Base-by-base conservation (phyloP, 2,888 invertebrate genomes). In the Ormyrus thymus region DNA sequence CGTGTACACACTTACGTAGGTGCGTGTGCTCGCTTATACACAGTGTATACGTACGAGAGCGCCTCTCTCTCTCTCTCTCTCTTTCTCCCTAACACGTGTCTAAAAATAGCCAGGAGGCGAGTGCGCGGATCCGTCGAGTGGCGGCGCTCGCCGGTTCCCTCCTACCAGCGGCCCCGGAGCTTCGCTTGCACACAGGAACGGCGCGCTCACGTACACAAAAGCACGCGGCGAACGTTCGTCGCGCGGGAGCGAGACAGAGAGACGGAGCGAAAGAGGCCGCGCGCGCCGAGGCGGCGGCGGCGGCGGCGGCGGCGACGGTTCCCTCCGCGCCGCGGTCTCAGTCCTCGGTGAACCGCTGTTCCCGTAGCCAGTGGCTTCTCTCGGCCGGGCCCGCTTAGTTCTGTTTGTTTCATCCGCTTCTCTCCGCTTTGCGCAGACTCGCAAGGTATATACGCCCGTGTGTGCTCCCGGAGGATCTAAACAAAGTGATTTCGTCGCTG, bases 91-190 rank as follows among this genome's bases (percentile, higher is more conserved):
- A 11, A 53, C 5, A 2, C 11, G 66, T 8, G 13, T 59, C 66
- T 68, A 75, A 75, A 75, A 68, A 75, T 68, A 75, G 75, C 59
- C 59, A 48, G 8, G 75, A 68, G 61, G 61, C 53, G 46, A 59
- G 59, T 5, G 7, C 66, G 46, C 59, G 61, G 61, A 15, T 75
- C 75, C 45, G 15, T 53, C 75, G 75, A 15, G 43, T 68, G 75
- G 68, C 61, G 75, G 75, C 75, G 75, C 75, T 75, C 68, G 46
- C 6, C 46, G 8, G 43, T 50, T 13, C 58, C 4, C 29, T 3
- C 56, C 50, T 46, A 8, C 6, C 53, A 0, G 6, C 58, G 29
- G 29, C 43, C 43, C 8, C 46, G 4, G 29, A 29, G 29, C 11
- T 13, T 29, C 29, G 5, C 50, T 43, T 9, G 10, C 56, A 0